Percentiles rank a stretch among this genome's conserved stretches.
Evolutionary conservation across 2,888 invertebrate species (phyloP).

Genomic region (Lycocerus yunnanus): DNA sequence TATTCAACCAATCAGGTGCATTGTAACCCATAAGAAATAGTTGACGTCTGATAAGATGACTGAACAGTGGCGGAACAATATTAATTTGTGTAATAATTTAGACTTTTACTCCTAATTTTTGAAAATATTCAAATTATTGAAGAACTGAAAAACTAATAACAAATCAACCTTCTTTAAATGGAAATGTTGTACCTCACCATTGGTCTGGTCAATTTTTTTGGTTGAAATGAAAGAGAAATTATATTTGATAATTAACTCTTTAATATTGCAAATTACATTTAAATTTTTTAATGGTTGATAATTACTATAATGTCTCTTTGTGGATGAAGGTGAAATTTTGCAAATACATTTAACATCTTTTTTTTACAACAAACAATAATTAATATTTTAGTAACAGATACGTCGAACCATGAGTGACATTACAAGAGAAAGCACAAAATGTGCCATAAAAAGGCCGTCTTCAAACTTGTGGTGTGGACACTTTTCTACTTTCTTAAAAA

Average conservation of each 20-base stretch:
- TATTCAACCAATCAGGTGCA: too few relatives aligned
- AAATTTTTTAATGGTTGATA: not conserved
- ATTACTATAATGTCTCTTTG: not conserved
- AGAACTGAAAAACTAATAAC: too few relatives aligned
- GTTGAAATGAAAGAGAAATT: not conserved
- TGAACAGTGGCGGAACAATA: too few relatives aligned
- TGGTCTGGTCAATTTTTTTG: too few relatives aligned
- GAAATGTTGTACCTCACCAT: too few relatives aligned
- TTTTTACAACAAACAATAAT: not conserved
- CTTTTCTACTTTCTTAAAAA: not conserved
- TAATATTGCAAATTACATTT: not conserved
- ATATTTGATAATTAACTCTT: not conserved
- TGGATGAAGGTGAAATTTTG: not conserved
- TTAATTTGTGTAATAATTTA: too few relatives aligned
- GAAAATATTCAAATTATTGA: too few relatives aligned
- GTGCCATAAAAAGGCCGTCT: not conserved
- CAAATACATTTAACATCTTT: not conserved
- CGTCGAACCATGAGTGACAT: not conserved
- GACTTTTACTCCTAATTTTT: too few relatives aligned
- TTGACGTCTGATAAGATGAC: too few relatives aligned
- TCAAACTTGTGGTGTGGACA: not conserved
- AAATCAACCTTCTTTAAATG: too few relatives aligned
- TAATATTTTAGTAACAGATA: not conserved
- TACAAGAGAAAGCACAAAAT: not conserved
- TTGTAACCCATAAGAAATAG: too few relatives aligned